Conservation (phyloP, 2,888 invertebrate species). For the Athalia cordata region DNA sequence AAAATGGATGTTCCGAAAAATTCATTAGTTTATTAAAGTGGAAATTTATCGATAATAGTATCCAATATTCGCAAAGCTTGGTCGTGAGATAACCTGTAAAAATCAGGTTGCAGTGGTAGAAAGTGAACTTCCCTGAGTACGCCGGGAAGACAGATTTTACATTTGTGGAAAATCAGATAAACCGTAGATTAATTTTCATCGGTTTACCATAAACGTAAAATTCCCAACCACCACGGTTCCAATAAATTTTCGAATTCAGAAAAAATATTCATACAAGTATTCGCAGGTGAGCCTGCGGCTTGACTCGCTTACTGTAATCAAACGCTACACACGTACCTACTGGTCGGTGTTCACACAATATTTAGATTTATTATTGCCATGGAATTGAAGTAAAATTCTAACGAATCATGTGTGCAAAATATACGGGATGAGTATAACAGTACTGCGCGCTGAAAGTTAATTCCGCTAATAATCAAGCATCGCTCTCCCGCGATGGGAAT, state of each 20-base stretch:
- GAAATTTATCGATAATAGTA: too few species aligned
- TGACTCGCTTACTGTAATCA: too few species aligned
- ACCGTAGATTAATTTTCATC: background rate
- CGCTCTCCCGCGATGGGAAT: background rate
- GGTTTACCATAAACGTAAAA: background rate
- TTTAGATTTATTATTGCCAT: background rate
- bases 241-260: background rate
- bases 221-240: conserved; percentile 1
- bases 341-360: background rate
- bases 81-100: too few species aligned
- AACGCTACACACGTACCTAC: too few species aligned
- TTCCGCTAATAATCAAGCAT: conserved; percentile 23
- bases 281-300: too few species aligned
- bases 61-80: too few species aligned
- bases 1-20: too few species aligned
- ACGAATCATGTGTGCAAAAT: background rate
- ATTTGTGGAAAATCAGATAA: background rate
- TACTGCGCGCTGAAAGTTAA: conserved; percentile 10
- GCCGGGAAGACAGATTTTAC: background rate
- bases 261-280: too few species aligned
- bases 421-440: background rate
- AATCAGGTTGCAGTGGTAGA: too few species aligned
- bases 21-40: too few species aligned
- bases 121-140: background rate
- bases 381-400: too few species aligned